A percentile compares a stretch with the other conserved stretches of the same genome.
These are phyloP conservation scores for Dorcus parallelipipedus DNA, from an alignment of 2,888 invertebrate genomes.

Conservation along the genomic window DNA sequence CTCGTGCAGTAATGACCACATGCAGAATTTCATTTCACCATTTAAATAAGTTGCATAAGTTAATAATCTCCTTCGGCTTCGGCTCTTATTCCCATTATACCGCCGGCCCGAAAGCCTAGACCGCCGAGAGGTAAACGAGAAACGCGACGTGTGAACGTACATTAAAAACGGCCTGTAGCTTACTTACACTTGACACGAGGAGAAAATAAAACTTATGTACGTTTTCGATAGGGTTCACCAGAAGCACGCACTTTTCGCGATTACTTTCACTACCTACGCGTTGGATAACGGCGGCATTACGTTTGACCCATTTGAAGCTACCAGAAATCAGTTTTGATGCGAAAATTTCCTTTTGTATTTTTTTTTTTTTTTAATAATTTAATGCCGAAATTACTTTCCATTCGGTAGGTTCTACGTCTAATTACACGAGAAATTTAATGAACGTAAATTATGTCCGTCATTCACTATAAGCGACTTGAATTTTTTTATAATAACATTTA, in stretches of 20 bases:
- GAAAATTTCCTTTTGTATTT: neutral
- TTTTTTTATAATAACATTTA: too few relatives aligned
- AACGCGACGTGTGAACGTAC: neutral
- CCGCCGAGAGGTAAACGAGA: neutral
- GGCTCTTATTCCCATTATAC: too few relatives aligned
- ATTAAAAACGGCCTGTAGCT: neutral
- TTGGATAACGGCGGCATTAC: neutral
- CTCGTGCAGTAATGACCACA: neutral
- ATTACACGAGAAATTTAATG: neutral
- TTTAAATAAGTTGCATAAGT: constrained; percentile 1
- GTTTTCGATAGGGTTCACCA: neutral
- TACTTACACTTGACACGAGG: neutral
- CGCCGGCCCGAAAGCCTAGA: too few relatives aligned
- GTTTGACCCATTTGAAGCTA: neutral
- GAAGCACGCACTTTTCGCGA: neutral
- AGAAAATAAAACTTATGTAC: neutral
- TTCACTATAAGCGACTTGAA: neutral
- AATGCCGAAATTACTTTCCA: neutral
- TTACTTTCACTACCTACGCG: neutral
- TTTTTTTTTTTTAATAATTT: neutral
- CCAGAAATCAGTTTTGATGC: neutral
- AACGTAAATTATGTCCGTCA: neutral
- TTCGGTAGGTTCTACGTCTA: neutral
- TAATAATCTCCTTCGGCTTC: too few relatives aligned
- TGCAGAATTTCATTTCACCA: neutral